phyloP scores from a whole-genome alignment of 1,140 invertebrate species.

The Procambarus virginalis region DNA sequence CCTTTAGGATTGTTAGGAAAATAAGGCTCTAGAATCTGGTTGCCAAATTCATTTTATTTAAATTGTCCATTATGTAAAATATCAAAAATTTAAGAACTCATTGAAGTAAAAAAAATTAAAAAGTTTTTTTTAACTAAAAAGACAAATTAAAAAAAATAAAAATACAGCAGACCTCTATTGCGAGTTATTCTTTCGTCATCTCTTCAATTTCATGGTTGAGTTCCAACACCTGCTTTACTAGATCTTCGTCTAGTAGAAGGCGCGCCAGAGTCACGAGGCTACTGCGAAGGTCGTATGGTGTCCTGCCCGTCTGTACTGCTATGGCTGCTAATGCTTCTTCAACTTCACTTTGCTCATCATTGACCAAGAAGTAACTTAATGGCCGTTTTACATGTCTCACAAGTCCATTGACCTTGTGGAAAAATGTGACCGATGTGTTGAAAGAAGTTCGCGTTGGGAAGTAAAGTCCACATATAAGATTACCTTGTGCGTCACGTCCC shows the following conservation, averaged over 20 bases:
- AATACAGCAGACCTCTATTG: neutral
- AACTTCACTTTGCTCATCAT: neutral
- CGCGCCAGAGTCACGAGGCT: constrained; percentile 29
- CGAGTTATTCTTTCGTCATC: neutral
- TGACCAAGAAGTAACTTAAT: constrained; percentile 30
- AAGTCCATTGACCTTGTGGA: constrained; percentile 79
- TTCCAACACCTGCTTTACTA: constrained; percentile 37
- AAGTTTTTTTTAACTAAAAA: no score
- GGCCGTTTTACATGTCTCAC: constrained; percentile 82
- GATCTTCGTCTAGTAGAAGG: constrained; percentile 41
- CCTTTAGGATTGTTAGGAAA: no score
- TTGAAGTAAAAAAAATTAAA: no score
- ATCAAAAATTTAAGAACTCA: no score
- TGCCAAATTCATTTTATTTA: no score
- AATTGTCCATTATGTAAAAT: no score
- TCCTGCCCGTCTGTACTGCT: neutral
- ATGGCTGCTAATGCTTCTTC: constrained; percentile 20
- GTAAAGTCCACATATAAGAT: constrained; percentile 87
- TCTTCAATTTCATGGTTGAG: neutral
- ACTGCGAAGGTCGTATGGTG: neutral
- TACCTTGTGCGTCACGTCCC: constrained; percentile 85
- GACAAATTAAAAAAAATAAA: no score
- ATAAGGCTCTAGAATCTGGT: no score
- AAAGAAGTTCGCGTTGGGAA: constrained; percentile 79
- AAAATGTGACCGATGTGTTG: constrained; percentile 79